These are phyloP conservation scores for Saccostrea echinata DNA, from an alignment of 1,140 invertebrate species.

Conservation along the genomic window DNA sequence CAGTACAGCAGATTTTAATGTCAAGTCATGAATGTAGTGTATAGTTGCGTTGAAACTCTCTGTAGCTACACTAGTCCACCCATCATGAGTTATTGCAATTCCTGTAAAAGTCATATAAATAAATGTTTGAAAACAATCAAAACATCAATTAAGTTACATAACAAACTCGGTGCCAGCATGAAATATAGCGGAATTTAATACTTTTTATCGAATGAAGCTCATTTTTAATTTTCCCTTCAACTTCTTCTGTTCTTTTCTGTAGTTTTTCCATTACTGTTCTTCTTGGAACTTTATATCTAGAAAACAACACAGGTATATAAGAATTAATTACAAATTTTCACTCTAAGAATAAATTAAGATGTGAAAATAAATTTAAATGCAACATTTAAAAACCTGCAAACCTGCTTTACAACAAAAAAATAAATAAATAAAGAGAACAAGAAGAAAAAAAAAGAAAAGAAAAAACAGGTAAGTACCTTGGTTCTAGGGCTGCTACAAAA, in stretches of 20 bases:
- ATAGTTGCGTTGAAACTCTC: constrained; percentile 25
- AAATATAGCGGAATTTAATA: background rate
- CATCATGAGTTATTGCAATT: constrained; percentile 43
- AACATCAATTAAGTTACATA: no score
- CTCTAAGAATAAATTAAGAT: no score
- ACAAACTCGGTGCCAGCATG: no score
- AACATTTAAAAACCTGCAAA: no score
- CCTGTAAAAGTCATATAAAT: background rate
- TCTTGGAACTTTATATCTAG: background rate
- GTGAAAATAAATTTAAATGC: no score
- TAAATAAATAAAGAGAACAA: no score
- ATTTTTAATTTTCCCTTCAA: no score
- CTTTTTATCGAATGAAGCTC: background rate
- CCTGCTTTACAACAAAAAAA: no score
- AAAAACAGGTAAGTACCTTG: background rate
- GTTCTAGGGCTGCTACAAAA: constrained; percentile 34
- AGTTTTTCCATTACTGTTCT: background rate
- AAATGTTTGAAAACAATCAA: no score
- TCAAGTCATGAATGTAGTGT: constrained; percentile 19
- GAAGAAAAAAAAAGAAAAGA: background rate
- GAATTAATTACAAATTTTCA: no score
- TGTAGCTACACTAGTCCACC: constrained; percentile 29
- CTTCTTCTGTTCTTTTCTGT: background rate
- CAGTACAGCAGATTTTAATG: constrained; percentile 31
- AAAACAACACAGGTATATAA: background rate